Percentiles rank a stretch among this genome's conserved stretches.
Conservation (phyloP, 1,140 invertebrate species). For the Eufriesea mexicana region DNA sequence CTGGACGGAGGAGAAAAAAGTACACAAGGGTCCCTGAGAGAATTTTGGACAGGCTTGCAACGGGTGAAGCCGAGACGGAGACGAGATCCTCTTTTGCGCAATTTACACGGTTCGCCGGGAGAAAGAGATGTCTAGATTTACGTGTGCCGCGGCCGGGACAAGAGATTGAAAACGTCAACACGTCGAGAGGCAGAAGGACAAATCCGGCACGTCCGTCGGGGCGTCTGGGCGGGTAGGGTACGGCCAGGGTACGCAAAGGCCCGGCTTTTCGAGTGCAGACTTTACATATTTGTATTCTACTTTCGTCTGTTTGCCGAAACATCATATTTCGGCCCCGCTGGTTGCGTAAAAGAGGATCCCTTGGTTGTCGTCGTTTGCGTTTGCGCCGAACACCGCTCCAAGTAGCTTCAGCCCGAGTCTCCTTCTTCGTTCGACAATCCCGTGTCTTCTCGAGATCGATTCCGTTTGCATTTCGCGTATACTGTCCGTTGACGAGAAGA, state of each 20-base stretch:
- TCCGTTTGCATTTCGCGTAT: no score
- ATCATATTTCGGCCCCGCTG: slow-evolving; percentile 76
- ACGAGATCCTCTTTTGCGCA: slow-evolving; percentile 29
- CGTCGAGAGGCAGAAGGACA: slow-evolving; percentile 68
- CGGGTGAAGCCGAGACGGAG: neutral
- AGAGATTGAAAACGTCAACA: slow-evolving; percentile 76
- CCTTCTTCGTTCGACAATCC: neutral
- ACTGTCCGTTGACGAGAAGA: no score
- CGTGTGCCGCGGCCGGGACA: slow-evolving; percentile 47
- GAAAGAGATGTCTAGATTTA: slow-evolving; percentile 52
- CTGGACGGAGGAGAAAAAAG: neutral
- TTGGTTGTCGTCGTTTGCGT: slow-evolving; percentile 49
- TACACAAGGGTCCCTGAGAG: neutral
- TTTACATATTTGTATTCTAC: slow-evolving; percentile 78
- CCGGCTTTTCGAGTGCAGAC: slow-evolving; percentile 51
- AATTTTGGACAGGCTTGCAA: slow-evolving; percentile 18
- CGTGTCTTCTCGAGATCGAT: slow-evolving; percentile 12
- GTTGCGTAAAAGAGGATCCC: slow-evolving; percentile 45
- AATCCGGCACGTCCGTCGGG: slow-evolving; percentile 47
- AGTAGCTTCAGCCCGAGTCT: neutral
- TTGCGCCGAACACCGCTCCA: slow-evolving; percentile 32
- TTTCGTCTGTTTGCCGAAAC: slow-evolving; percentile 78
- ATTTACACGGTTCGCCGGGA: slow-evolving; percentile 33
- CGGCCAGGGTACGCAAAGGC: slow-evolving; percentile 51
- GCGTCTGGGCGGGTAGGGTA: slow-evolving; percentile 21